Conservation (phyloP, 2,797 vertebrate genomes). For the Coracias cyanogaster region DNA sequence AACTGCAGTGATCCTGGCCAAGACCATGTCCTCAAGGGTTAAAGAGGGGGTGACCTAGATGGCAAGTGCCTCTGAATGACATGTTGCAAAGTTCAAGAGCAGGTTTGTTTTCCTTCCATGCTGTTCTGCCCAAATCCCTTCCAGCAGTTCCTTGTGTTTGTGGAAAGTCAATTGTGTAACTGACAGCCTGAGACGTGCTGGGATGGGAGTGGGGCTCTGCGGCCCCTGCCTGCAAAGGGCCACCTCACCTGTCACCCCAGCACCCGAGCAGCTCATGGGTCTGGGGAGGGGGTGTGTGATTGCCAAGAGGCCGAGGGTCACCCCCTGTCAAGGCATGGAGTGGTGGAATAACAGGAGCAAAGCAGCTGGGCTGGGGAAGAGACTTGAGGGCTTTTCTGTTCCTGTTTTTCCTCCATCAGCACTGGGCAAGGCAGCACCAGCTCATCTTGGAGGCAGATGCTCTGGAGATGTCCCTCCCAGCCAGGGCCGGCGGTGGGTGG, state of each 20-base stretch:
- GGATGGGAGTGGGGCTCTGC: not conserved
- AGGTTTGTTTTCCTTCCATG: not conserved
- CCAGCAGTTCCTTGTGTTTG: not conserved
- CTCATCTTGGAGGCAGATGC: not conserved
- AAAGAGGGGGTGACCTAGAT: not conserved
- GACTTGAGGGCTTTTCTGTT: not conserved
- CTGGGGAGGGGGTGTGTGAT: too few species aligned
- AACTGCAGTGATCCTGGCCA: not conserved
- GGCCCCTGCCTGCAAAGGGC: not conserved
- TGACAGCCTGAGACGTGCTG: not conserved
- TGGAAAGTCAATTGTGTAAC: not conserved
- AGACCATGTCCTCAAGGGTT: not conserved
- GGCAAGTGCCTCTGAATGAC: not conserved
- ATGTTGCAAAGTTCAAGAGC: not conserved
- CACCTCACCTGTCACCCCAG: not conserved
- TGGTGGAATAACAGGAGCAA: not conserved
- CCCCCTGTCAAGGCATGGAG: rapidly evolving
- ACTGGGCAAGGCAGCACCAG: rapidly evolving
- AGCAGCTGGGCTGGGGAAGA: not conserved
- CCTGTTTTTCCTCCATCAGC: not conserved
- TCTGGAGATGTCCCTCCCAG: not conserved
- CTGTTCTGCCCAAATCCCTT: not conserved
- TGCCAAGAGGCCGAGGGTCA: rapidly evolving
- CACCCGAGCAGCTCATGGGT: not conserved
- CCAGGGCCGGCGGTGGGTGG: rapidly evolving